Percentiles rank a stretch among this genome's conserved stretches.
Conservation (phyloP, 2,797 vertebrate genomes). For the Anguilla marmorata region DNA sequence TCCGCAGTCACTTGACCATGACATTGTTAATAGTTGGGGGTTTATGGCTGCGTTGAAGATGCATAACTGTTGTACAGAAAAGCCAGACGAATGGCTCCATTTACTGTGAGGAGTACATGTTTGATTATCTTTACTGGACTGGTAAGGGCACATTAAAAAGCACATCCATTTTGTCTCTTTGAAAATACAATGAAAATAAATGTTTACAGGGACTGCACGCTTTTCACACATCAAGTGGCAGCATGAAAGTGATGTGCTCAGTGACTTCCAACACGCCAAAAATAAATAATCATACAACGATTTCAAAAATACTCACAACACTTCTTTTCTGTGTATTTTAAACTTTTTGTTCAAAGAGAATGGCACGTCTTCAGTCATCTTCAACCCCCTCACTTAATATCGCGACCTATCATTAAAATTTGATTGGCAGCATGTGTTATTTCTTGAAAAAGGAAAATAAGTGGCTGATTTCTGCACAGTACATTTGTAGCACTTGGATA, state of each 20-base stretch:
- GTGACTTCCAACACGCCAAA: not conserved
- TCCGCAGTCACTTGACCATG: constrained; percentile 16
- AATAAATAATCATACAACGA: not conserved
- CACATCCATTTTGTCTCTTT: not conserved
- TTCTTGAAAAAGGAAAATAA: not conserved
- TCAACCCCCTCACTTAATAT: not conserved
- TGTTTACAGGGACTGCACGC: not conserved
- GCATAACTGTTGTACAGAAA: not conserved
- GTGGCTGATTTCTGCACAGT: not conserved
- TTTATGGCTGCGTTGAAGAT: constrained; percentile 15
- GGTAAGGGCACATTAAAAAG: constrained; percentile 2
- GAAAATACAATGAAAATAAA: not conserved
- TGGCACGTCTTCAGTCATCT: not conserved
- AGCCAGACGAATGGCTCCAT: not conserved
- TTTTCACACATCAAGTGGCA: not conserved
- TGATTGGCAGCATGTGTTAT: not conserved
- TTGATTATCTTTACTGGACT: not conserved
- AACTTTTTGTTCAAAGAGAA: not conserved
- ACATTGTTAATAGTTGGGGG: constrained; percentile 12
- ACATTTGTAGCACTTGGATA: not conserved
- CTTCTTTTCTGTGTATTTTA: not conserved
- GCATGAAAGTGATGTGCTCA: not conserved
- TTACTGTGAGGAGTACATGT: not conserved
- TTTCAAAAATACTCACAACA: not conserved
- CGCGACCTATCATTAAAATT: not conserved